These are phyloP conservation scores for Lamproptera curius DNA, from an alignment of 2,888 invertebrate species.

Conservation along the genomic window DNA sequence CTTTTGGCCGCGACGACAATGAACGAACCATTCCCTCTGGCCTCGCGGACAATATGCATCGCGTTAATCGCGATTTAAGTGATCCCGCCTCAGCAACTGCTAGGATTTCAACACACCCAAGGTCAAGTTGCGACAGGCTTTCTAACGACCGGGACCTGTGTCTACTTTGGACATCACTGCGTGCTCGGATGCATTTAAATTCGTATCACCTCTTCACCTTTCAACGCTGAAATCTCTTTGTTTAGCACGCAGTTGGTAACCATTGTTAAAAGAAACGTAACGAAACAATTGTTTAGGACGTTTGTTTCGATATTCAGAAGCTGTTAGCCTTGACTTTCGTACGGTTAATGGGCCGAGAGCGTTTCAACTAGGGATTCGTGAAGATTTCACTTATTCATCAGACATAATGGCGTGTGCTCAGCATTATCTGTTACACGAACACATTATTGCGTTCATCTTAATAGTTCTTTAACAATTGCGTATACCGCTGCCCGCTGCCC, in stretches of 20 bases:
- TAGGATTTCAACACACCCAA: slow-evolving; percentile 65
- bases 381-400: slow-evolving; percentile 63
- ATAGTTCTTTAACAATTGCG: slow-evolving; percentile 38
- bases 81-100: slow-evolving; percentile 64
- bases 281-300: slow-evolving; percentile 21
- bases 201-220: slow-evolving; percentile 65
- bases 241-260: slow-evolving; percentile 32
- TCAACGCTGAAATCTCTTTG: slow-evolving; percentile 31
- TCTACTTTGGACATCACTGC: slow-evolving; percentile 45
- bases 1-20: slow-evolving; percentile 55
- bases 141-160: slow-evolving; percentile 59
- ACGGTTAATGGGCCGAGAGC: slow-evolving; percentile 56
- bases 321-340: too few species aligned
- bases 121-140: slow-evolving; percentile 68
- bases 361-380: slow-evolving; percentile 45
- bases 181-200: slow-evolving; percentile 55
- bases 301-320: slow-evolving; percentile 23
- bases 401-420: slow-evolving; percentile 38
- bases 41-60: slow-evolving; percentile 61
- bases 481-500: slow-evolving; percentile 33
- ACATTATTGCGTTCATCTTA: slow-evolving; percentile 41
- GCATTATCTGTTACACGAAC: slow-evolving; percentile 50
- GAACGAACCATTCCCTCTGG: slow-evolving; percentile 47
- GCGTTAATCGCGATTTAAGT: slow-evolving; percentile 74
- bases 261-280: slow-evolving; percentile 44